Evolutionary conservation across 2,113 vertebrate species (phyloP), one percentile per base, ranked within the genome.

Genomic region (Oxygymnocypris stewartii): DNA sequence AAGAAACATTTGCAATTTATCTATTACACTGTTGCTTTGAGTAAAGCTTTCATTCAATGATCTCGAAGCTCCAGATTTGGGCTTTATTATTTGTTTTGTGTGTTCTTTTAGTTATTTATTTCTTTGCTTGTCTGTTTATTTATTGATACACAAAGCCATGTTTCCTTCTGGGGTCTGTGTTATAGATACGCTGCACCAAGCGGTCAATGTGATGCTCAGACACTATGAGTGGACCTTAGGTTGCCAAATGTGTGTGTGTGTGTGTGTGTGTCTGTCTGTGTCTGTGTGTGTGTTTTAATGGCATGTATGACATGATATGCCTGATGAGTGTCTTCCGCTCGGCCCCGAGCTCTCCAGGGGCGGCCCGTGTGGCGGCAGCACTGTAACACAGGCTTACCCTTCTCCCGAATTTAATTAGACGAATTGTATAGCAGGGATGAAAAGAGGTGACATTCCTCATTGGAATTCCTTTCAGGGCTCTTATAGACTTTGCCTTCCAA

Each of bases 401-500:
- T 94, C 95, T 94, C 94, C 94, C 89, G 95, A 96, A 96, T 96
- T 97, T 96, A 97, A 96, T 97, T 97, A 96, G 95, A 96, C 65
- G 95, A 97, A 95, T 96, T 96, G 96, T 95, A 95, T 95, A 94
- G 95, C 95, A 95, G 94, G 95, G 82, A 95, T 96, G 95, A 96
- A 95, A 95, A 95, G 95, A 96, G 95, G 95, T 96, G 95, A 96
- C 96, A 96, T 96, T 95, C 94, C 96, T 97, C 96, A 97, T 97
- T 96, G 96, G 96, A 95, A 97, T 97, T 96, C 96, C 93, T 96
- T 96, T 96, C 96, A 96, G 96, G 95, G 92, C 94, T 95, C 95
- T 96, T 96, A 96, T 95, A 96, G 96, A 96, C 96, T 97, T 97
- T 96, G 96, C 96, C 96, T 97, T 97, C 96, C 96, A 96, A 96